Percentiles rank a stretch among this genome's conserved stretches.
Evolutionary conservation across 2,888 invertebrate species (phyloP).

Genomic region (Candidula unifasciata): DNA sequence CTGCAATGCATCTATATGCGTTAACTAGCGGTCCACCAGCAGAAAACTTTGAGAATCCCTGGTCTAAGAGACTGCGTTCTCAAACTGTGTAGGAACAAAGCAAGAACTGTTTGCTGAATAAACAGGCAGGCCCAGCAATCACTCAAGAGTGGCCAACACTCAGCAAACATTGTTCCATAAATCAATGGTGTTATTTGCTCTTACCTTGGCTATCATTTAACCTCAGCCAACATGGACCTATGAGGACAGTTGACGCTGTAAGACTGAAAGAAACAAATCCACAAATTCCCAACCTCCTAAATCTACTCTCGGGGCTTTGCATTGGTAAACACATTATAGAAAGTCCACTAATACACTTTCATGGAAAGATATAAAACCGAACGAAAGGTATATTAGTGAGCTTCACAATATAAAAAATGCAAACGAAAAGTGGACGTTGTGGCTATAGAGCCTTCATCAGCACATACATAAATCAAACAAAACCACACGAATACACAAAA

Average conservation of each 20-base stretch:
- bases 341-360: too few species aligned
- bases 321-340: slow-evolving; percentile 5
- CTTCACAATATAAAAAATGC: too few species aligned
- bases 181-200: slow-evolving; percentile 47
- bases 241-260: slow-evolving; percentile 25
- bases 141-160: slow-evolving; percentile 46
- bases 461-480: too few species aligned
- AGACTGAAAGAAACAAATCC: slow-evolving; percentile 1
- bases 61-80: not conserved
- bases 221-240: slow-evolving; percentile 38
- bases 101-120: slow-evolving; percentile 33
- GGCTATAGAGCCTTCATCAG: too few species aligned
- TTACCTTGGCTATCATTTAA: slow-evolving; percentile 35
- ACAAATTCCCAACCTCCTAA: slow-evolving; percentile 4
- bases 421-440: too few species aligned
- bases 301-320: slow-evolving; percentile 33
- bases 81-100: slow-evolving; percentile 26
- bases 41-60: not conserved
- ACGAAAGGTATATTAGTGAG: too few species aligned
- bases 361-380: too few species aligned
- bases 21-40: too few species aligned
- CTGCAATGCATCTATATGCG: too few species aligned
- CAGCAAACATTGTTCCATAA: slow-evolving; percentile 48
- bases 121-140: slow-evolving; percentile 35
- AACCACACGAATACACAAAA: too few species aligned